A percentile compares a stretch with the other conserved stretches of the same genome.
phyloP scores from a whole-genome alignment of 2,888 invertebrate species.

The Gryllus longicercus region DNA sequence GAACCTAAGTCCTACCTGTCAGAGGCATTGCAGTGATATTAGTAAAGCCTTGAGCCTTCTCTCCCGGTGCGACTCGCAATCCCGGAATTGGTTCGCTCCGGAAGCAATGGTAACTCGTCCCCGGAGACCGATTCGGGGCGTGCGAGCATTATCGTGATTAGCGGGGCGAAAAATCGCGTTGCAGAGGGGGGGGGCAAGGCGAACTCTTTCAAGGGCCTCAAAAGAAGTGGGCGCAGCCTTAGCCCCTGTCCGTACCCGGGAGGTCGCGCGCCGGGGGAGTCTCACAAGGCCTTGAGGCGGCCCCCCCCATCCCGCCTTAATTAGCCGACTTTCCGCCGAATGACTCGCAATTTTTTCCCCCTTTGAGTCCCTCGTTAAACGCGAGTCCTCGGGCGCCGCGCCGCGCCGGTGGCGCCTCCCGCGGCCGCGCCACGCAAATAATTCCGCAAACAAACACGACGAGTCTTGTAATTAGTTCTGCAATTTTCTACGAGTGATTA shows the following conservation, averaged over 20 bases:
- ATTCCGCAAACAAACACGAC: not conserved
- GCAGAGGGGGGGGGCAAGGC: not conserved
- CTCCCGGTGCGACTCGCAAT: too few species aligned
- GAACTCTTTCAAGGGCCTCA: not conserved
- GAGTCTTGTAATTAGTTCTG: constrained; percentile 3
- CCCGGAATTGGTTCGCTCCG: too few species aligned
- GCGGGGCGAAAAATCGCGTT: not conserved
- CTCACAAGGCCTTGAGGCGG: not conserved
- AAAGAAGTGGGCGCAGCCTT: too few species aligned
- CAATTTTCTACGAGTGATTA: constrained; percentile 11
- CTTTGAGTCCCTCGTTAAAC: not conserved
- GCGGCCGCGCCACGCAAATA: not conserved
- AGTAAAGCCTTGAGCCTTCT: too few species aligned
- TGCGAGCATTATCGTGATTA: too few species aligned
- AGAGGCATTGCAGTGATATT: too few species aligned
- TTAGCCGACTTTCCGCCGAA: not conserved
- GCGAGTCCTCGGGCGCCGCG: not conserved
- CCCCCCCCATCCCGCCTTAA: not conserved
- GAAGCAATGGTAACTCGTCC: too few species aligned
- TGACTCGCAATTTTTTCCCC: not conserved
- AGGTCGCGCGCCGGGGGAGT: not conserved
- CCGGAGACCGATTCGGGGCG: too few species aligned
- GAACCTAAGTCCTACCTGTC: too few species aligned
- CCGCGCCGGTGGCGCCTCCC: not conserved
- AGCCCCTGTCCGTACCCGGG: too few species aligned